Conservation (phyloP, 2,888 invertebrate species). For the Morpho achilles region DNA sequence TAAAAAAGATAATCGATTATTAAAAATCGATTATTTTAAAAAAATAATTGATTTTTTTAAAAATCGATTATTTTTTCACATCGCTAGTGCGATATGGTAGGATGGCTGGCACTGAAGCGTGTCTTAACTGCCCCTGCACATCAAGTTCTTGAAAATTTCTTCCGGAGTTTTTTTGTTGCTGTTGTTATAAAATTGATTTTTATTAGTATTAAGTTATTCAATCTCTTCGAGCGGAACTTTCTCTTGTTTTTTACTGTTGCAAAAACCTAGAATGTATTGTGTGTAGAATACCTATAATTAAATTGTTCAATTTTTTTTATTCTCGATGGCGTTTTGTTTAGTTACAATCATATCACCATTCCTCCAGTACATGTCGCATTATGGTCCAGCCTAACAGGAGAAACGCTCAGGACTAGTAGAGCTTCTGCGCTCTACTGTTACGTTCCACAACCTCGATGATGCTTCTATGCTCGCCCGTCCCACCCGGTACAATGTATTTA, state of each 20-base stretch:
- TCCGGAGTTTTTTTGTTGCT: constrained; percentile 49
- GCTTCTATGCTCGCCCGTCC: no score
- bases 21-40: no score
- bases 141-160: constrained; percentile 36
- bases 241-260: constrained; percentile 3
- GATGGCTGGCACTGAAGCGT: constrained; percentile 61
- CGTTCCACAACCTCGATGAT: constrained; percentile 42
- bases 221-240: constrained; percentile 27
- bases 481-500: no score
- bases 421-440: constrained; percentile 19
- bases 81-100: constrained; percentile 65
- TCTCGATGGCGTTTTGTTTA: no score
- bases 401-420: constrained; percentile 51
- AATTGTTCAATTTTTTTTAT: no score
- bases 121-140: constrained; percentile 27
- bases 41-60: no score
- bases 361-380: no score
- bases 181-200: constrained; percentile 26
- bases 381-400: no score
- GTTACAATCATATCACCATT: no score
- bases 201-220: constrained; percentile 22
- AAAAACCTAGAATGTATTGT: neutral
- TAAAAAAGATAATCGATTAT: no score
- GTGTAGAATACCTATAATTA: no score
- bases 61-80: no score